phyloP scores from a whole-genome alignment of 2,888 invertebrate genomes.

The Athripsodes cinereus region DNA sequence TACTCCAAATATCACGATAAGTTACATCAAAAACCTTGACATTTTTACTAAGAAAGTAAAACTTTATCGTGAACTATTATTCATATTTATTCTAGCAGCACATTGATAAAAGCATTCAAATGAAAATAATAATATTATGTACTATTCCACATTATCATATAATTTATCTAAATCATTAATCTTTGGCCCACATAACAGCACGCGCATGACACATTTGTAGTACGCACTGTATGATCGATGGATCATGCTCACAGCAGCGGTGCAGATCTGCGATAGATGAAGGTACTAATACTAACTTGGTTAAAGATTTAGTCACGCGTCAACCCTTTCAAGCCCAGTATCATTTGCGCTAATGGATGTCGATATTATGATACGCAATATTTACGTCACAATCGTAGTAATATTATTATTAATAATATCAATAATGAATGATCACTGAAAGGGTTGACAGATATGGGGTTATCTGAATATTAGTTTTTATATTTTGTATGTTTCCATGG shows the following conservation, averaged over 20 bases:
- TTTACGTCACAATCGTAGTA: slow-evolving; percentile 7
- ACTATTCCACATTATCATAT: background rate
- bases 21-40: no score
- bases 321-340: slow-evolving; percentile 4
- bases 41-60: no score
- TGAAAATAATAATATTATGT: no score
- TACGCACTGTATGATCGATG: slow-evolving; percentile 18
- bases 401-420: no score
- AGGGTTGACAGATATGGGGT: slow-evolving; percentile 8
- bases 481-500: background rate
- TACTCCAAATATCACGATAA: no score
- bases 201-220: slow-evolving; percentile 8
- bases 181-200: slow-evolving; percentile 18
- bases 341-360: slow-evolving; percentile 14
- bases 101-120: no score
- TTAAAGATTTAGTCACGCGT: background rate
- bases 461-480: background rate
- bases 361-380: slow-evolving; percentile 3
- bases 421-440: slow-evolving; percentile 3
- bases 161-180: slow-evolving; percentile 16
- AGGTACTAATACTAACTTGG: background rate
- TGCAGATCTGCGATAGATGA: background rate
- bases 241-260: background rate
- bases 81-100: no score
- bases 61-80: no score